Conservation (phyloP, 2,113 vertebrate species). For the Actinemys pallida region DNA sequence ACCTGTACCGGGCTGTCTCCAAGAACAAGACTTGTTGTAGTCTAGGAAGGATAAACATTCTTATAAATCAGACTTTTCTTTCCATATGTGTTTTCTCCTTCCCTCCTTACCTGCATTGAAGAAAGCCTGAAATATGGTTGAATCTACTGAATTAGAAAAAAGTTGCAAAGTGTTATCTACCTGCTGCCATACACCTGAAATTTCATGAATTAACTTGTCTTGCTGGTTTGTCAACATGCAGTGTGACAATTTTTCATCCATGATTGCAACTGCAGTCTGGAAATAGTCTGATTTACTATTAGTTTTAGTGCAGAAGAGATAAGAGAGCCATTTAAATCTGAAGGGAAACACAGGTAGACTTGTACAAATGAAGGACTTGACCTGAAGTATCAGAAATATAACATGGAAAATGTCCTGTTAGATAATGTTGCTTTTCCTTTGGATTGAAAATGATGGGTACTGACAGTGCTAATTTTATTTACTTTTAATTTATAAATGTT, state of each 20-base stretch:
- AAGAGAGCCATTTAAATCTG: background rate
- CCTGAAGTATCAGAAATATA: background rate
- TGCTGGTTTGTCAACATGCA: background rate
- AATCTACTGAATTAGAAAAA: background rate
- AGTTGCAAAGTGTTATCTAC: background rate
- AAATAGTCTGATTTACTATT: background rate
- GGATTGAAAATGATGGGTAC: background rate
- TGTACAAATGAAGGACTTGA: background rate
- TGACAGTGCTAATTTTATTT: background rate
- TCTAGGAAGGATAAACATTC: background rate
- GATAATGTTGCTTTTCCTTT: background rate
- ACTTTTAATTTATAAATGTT: background rate
- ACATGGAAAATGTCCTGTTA: background rate
- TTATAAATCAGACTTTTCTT: background rate
- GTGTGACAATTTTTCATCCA: background rate
- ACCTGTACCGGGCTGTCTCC: background rate
- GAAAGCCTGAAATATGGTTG: background rate
- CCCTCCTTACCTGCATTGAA: background rate
- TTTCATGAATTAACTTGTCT: background rate
- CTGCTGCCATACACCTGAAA: background rate
- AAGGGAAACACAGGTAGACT: background rate
- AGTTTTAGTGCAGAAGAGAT: background rate
- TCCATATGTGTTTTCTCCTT: background rate
- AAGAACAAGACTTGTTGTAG: background rate
- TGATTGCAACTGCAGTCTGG: background rate